Evolutionary conservation across 2,888 invertebrate genomes (phyloP).

Genomic region (Pristionchus maxplancki): DNA sequence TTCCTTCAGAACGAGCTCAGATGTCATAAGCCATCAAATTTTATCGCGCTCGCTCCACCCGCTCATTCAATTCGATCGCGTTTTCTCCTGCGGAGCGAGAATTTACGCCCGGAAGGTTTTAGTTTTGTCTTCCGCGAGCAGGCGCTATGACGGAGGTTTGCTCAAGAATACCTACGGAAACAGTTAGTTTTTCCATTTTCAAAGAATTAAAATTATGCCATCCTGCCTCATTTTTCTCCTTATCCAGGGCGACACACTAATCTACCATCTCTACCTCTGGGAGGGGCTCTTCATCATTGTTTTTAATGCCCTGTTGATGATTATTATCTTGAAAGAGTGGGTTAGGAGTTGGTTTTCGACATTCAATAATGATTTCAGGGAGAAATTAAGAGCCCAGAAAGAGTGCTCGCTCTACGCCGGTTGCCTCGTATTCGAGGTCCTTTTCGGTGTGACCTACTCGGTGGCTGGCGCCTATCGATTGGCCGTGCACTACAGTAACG

Average conservation of each 20-base stretch:
- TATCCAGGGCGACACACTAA: neutral
- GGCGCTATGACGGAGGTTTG: constrained; percentile 5
- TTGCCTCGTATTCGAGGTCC: constrained; percentile 22
- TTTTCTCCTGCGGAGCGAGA: neutral
- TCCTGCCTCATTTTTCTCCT: neutral
- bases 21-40: constrained; percentile 15
- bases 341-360: no score
- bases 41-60: neutral
- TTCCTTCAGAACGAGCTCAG: neutral
- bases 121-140: neutral
- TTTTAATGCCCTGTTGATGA: neutral
- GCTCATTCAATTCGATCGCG: constrained; percentile 4
- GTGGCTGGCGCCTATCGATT: constrained; percentile 14
- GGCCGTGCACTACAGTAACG: constrained; percentile 25
- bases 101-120: neutral
- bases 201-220: no score
- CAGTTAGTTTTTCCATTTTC: neutral
- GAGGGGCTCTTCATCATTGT: constrained; percentile 37
- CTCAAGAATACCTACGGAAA: neutral
- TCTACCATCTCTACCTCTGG: constrained; percentile 39
- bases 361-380: neutral
- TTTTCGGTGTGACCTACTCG: constrained; percentile 10
- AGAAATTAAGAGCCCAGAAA: neutral
- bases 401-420: constrained; percentile 27
- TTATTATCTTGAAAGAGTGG: constrained; percentile 32